Percentiles rank a stretch among this genome's conserved stretches.
These are phyloP conservation scores for Hemicentrotus pulcherrimus DNA, from an alignment of 35 echinoderm and acorn worm species.

Conservation along the genomic window DNA sequence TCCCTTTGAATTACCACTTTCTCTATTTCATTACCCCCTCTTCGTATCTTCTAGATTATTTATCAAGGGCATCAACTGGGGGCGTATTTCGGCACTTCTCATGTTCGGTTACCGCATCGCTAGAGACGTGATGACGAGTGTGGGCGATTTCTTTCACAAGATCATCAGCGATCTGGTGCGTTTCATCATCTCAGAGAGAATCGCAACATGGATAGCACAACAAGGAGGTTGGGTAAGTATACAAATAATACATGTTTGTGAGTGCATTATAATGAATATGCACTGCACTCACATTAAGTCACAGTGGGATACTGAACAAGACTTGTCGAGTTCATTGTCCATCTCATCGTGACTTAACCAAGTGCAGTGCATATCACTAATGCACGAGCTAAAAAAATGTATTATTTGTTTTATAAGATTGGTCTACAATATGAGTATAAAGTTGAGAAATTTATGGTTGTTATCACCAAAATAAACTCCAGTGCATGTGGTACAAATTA, in stretches of 20 bases:
- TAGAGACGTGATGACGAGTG: constrained; percentile 67
- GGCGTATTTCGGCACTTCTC: constrained; percentile 85
- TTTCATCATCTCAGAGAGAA: constrained; percentile 89
- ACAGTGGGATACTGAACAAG: too few species aligned
- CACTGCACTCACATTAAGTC: too few species aligned
- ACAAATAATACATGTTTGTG: not conserved
- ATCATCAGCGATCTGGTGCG: constrained; percentile 71
- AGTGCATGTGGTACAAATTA: not conserved
- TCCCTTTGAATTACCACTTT: not conserved
- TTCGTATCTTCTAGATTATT: constrained; percentile 73
- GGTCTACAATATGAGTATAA: not conserved
- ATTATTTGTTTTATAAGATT: not conserved
- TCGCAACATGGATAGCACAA: constrained; percentile 84
- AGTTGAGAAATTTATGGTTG: not conserved
- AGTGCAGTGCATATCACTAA: not conserved
- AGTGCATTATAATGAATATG: too few species aligned
- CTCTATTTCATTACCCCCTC: not conserved
- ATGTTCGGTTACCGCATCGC: constrained; percentile 95
- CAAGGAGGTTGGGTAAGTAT: constrained; percentile 97
- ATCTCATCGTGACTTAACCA: too few species aligned
- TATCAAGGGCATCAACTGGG: constrained; percentile 96
- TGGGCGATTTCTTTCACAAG: constrained; percentile 78
- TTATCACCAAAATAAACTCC: not conserved
- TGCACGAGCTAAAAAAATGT: not conserved
- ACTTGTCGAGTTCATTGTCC: too few species aligned